Evolutionary conservation across 2,888 invertebrate genomes (phyloP), one percentile per base, ranked within the genome.

Genomic region (Athrips mouffetella): DNA sequence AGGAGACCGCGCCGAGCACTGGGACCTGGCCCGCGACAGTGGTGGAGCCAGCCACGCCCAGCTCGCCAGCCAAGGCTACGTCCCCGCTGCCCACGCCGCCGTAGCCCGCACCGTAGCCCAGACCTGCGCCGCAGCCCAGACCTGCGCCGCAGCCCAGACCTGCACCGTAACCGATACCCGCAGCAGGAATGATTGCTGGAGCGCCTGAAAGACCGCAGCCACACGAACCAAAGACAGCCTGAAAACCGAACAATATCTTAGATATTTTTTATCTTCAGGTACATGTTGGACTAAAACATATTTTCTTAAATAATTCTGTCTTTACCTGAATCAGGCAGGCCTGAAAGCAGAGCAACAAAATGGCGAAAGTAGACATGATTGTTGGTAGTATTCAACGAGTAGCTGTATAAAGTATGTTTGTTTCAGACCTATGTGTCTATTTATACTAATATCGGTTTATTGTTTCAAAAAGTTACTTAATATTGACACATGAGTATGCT

Each of bases 321-420:
- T 55, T 53, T n/a, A 72, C 70, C 62, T 67, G 67, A 44, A 73
- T 54, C 54, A 73, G 63, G 60, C 68, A 72, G 57, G 68, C 70
- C 59, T 73, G 73, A 54, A 64, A 47, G 62, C 69, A 70, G 50
- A 72, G 47, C 16, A 65, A 48, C 18, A 70, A 47, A 48, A 70
- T 58, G 11, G 61, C 53, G 50, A 65, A 63, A 46, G 65, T 41
- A 48, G 63, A 63, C 70, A 72, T 70, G 49, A 51, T 62, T 49
- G 15, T 18, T 30, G 45, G 44, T 48, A 47, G 37, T 39, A 29
- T 40, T 40, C 39, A 35, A 47, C 30, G 30, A 13, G 10, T 7
- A 7, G 15, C 30, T 40, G 30, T 30, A 40, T 47, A 6, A 13
- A 30, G 39, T 45, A 49, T 49, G 49, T 15, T 11, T 3, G 20